These are phyloP conservation scores for Psephotus haematonotus DNA, from an alignment of 2,113 vertebrate genomes.

Conservation along the genomic window DNA sequence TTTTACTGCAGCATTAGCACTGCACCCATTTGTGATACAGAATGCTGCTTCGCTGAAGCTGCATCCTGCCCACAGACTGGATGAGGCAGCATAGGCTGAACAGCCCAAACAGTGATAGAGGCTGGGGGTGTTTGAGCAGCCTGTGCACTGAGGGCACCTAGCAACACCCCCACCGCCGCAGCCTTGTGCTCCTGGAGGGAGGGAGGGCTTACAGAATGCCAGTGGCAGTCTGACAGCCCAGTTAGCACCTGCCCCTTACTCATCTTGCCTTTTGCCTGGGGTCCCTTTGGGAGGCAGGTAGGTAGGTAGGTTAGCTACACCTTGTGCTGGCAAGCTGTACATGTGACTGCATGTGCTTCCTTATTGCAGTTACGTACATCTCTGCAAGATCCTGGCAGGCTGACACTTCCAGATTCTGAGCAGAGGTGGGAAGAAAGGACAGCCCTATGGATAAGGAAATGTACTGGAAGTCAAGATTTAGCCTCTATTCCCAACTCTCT, in stretches of 20 bases:
- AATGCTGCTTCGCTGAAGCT: fast-evolving
- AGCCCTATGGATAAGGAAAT: background rate
- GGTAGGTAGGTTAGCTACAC: background rate
- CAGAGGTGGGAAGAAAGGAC: background rate
- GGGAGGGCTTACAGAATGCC: background rate
- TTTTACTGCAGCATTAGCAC: fast-evolving
- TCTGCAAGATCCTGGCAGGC: background rate
- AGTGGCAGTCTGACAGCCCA: fast-evolving
- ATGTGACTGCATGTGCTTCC: background rate
- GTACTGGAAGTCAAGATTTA: background rate
- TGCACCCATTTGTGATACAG: fast-evolving
- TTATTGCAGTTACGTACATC: background rate
- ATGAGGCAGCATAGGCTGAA: background rate
- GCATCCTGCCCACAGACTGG: fast-evolving
- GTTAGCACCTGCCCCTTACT: fast-evolving
- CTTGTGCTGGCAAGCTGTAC: background rate
- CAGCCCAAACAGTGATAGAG: fast-evolving
- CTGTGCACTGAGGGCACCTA: background rate
- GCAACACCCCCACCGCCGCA: too few species aligned
- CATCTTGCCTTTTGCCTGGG: background rate
- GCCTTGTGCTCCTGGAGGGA: background rate
- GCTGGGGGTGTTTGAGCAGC: fast-evolving
- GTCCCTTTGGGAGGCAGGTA: background rate
- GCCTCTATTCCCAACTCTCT: background rate
- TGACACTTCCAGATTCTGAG: background rate